Evolutionary conservation across 2,888 invertebrate genomes (phyloP), one percentile per base, ranked within the genome.

Genomic region (Drosophila prostipennis): DNA sequence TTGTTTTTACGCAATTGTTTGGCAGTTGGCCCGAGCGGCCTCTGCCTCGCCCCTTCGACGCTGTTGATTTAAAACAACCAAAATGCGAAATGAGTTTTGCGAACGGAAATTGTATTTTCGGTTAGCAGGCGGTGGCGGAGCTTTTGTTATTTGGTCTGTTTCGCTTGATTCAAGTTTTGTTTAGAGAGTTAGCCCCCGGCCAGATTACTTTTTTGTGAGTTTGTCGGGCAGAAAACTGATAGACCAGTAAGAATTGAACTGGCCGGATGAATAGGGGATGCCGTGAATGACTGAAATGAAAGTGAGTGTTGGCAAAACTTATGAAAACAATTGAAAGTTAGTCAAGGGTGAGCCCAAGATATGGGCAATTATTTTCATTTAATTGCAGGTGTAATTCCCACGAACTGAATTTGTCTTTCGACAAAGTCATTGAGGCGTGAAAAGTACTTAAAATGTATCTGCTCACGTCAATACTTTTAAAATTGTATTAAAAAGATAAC

Each of bases 51-150:
- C 61, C 14, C 36, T 57, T 45, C 59, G 57, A 56, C 73, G 61
- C 78, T 85, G 80, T 88, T 88, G 87, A 88, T 86, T 84, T 88
- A 84, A 89, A 87, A 79, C 80, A 84, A 81, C 78, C 80, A 81
- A 69, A 83, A 85, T 87, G 79, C 77, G 69, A 87, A 83, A 85
- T 85, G 82, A 85, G 88, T 82, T 82, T 72, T 82, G 76, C 72
- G 76, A 81, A 76, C 81, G 75, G 80, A 89, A 86, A 85, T 87
- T 88, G 89, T 76, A 78, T 88, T 88, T 88, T 87, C 78, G 74
- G 81, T 82, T 81, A 77, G 67, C 74, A 77, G 56, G 57, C 79
- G 40, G 69, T 3, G 16, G 57, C 8, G 54, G 77, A 67, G 65
- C 73, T 63, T 71, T 63, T 71, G 69, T 70, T 71, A 54, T 61